Evolutionary conservation across 1,140 invertebrate genomes (phyloP).

Genomic region (Gryon sp.): DNA sequence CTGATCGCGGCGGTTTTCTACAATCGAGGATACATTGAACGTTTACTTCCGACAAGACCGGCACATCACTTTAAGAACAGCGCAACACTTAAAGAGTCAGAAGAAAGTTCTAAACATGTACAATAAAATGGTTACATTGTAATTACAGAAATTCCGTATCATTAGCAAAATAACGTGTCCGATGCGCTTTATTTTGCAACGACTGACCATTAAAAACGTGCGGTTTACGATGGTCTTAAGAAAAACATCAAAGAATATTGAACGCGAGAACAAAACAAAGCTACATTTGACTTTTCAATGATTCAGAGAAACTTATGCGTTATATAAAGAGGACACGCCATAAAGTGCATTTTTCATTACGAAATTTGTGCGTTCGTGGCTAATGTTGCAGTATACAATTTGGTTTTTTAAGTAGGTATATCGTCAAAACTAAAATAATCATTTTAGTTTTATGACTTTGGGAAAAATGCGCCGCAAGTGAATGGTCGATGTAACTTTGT

Average conservation of each 20-base stretch:
- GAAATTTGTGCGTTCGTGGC: background rate
- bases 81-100: conserved; percentile 39
- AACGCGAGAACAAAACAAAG: conserved; percentile 3
- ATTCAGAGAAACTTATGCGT: no score
- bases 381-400: conserved; percentile 13
- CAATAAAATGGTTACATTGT: conserved; percentile 58
- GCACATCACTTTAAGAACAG: conserved; percentile 47
- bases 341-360: no score
- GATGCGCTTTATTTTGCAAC: conserved; percentile 42
- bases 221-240: conserved; percentile 15
- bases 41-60: conserved; percentile 57
- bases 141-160: conserved; percentile 46
- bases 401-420: no score
- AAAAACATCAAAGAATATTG: conserved; percentile 8
- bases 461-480: no score
- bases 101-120: conserved; percentile 59
- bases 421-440: no score
- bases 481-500: no score
- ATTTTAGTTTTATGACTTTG: no score
- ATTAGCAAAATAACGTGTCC: conserved; percentile 49
- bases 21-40: conserved; percentile 54
- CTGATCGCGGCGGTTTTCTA: conserved; percentile 55
- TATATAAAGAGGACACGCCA: no score
- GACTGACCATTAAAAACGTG: conserved; percentile 3
- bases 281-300: no score